Evolutionary conservation across 2,113 vertebrate species (phyloP).

Genomic region (Oncorhynchus tshawytscha): DNA sequence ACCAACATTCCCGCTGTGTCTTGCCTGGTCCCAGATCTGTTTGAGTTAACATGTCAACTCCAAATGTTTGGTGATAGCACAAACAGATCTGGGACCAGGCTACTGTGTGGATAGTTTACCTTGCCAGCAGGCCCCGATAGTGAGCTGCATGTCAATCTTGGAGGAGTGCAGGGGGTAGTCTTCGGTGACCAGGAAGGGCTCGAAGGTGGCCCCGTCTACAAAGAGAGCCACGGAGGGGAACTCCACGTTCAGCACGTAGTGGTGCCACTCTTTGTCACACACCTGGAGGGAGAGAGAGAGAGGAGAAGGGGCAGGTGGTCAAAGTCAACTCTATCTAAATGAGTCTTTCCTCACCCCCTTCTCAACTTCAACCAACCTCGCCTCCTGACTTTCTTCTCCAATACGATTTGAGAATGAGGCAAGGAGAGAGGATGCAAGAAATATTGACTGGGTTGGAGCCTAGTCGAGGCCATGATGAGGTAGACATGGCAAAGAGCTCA

Average conservation of each 20-base stretch:
- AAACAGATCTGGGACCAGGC: too few relatives aligned
- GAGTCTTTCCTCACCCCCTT: too few relatives aligned
- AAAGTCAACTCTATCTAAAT: background rate
- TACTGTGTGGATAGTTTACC: slow-evolving; percentile 68
- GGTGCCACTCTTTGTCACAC: slow-evolving; percentile 97
- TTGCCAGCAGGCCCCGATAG: slow-evolving; percentile 98
- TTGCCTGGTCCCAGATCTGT: too few relatives aligned
- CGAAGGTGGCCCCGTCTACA: slow-evolving; percentile 85
- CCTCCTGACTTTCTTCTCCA: too few relatives aligned
- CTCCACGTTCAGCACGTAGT: slow-evolving; percentile 92
- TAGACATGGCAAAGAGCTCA: background rate
- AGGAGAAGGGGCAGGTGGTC: background rate
- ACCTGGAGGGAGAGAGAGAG: slow-evolving; percentile 68
- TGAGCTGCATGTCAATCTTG: slow-evolving; percentile 87
- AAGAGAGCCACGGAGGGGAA: slow-evolving; percentile 85
- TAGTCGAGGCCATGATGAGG: background rate
- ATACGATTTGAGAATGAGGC: too few relatives aligned
- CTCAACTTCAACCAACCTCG: too few relatives aligned
- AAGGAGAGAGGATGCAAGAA: too few relatives aligned
- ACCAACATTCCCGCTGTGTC: background rate
- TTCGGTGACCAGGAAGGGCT: slow-evolving; percentile 93
- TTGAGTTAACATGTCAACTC: too few relatives aligned
- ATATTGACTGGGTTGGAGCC: background rate
- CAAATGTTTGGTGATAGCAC: too few relatives aligned
- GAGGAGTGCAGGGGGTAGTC: slow-evolving; percentile 91